Conservation (phyloP, 2,888 invertebrate genomes). For the Drosophila paranaensis region DNA sequence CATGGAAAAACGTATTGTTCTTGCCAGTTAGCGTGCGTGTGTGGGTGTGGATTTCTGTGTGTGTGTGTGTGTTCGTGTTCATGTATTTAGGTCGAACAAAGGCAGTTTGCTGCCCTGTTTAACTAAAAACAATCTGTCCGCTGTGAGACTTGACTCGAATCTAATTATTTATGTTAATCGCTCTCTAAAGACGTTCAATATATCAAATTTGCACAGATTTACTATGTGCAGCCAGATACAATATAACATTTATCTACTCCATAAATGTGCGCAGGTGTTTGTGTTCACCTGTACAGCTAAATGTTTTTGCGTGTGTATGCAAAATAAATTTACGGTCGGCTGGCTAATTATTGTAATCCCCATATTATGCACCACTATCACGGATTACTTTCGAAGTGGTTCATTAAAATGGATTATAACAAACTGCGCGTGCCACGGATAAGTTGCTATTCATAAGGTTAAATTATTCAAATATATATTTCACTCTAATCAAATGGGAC, state of each 20-base stretch:
- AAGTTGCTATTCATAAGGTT: constrained; percentile 1
- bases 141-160: constrained; percentile 61
- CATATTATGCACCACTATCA: constrained; percentile 7
- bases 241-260: constrained; percentile 19
- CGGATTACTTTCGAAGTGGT: constrained; percentile 1
- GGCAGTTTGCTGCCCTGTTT: constrained; percentile 47
- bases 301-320: constrained; percentile 3
- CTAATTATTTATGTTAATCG: constrained; percentile 81
- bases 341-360: constrained; percentile 51
- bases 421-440: constrained; percentile 6
- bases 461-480: constrained; percentile 6
- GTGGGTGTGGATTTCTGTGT: background rate
- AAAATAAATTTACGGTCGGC: constrained; percentile 44
- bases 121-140: constrained; percentile 49
- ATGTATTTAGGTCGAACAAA: constrained; percentile 65
- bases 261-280: constrained; percentile 4
- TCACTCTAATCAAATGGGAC: background rate
- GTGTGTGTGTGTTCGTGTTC: constrained; percentile 16
- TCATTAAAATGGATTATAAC: constrained; percentile 32
- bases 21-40: constrained; percentile 18
- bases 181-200: constrained; percentile 71
- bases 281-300: background rate
- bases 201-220: constrained; percentile 69
- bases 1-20: constrained; percentile 79
- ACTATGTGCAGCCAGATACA: constrained; percentile 44